Base-by-base conservation (phyloP, 2,797 vertebrate species). In the Momotus momota region DNA sequence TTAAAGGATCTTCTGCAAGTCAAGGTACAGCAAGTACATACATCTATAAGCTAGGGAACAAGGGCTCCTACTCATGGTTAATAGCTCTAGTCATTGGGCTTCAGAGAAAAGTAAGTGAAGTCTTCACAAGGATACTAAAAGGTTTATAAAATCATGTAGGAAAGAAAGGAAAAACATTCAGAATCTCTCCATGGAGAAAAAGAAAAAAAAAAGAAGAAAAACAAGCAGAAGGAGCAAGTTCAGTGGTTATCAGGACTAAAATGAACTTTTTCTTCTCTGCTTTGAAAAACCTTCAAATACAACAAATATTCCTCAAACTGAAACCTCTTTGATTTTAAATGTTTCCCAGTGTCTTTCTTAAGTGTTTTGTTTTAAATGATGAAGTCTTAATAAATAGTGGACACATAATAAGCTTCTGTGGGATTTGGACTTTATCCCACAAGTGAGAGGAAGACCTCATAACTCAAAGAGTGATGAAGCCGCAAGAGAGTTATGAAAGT, bases 401-500 rank as follows among this genome's bases (percentile, higher is more conserved):
- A 96, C 93, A 95, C 91, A 97, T 95, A 97, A 97, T 97, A 97
- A 97, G 94, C 96, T 96, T 97, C 97, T 97, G 96, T 97, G 96
- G 96, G 96, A 96, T 97, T 97, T 97, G 97, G 96, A 97, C 82
- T 94, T 97, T 95, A 96, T 97, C 97, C 97, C 95, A 87, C 88
- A 96, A 97, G 93, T 93, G 94, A 97, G 96, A 97, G 96, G 97
- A 97, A 97, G 97, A 97, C 96, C 95, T 97, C 97, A 97, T 97
- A 97, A 97, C 60, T 97, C 97, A 97, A 94, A 96, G 89, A 96
- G 95, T 97, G 97, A 97, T 97, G 97, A 97, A 97, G 96, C 96
- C 96, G 46, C 97, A 97, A 96, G 97, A 97, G 96, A 97, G 95
- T 97, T 97, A 95, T 97, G 97, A 95, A 97, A 94, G 94, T 97